Conservation (phyloP, 2,113 vertebrate species). For the Bambusicola thoracicus region DNA sequence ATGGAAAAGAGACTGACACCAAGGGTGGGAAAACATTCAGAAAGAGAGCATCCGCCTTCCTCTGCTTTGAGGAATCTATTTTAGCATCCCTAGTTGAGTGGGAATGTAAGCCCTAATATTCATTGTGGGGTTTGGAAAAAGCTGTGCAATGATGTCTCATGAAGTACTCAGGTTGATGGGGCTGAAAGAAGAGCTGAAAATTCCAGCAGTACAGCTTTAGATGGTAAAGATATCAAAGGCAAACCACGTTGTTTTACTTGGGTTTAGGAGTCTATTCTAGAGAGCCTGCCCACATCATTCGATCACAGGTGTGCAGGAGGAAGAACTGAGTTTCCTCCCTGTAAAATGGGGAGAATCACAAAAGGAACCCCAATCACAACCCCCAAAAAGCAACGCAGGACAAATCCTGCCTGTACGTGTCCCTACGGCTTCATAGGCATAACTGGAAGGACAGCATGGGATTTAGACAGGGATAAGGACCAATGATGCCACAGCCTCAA, state of each 20-base stretch:
- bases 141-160: background rate
- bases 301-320: rapidly evolving
- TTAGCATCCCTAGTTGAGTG: background rate
- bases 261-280: background rate
- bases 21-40: background rate
- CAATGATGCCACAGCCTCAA: background rate
- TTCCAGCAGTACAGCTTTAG: background rate
- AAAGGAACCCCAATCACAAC: background rate
- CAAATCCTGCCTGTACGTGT: background rate
- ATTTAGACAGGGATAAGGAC: rapidly evolving
- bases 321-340: background rate
- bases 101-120: background rate
- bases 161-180: background rate
- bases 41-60: background rate
- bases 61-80: background rate
- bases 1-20: background rate
- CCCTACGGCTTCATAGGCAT: background rate
- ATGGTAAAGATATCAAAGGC: too few species aligned
- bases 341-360: background rate
- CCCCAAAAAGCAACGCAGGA: background rate
- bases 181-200: background rate
- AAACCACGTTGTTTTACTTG: background rate
- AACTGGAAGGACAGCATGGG: background rate
- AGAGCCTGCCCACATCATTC: background rate
- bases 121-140: rapidly evolving